Percentiles rank a stretch among this genome's conserved stretches.
Conservation (phyloP, 2,113 vertebrate genomes). For the Catharus minimus region DNA sequence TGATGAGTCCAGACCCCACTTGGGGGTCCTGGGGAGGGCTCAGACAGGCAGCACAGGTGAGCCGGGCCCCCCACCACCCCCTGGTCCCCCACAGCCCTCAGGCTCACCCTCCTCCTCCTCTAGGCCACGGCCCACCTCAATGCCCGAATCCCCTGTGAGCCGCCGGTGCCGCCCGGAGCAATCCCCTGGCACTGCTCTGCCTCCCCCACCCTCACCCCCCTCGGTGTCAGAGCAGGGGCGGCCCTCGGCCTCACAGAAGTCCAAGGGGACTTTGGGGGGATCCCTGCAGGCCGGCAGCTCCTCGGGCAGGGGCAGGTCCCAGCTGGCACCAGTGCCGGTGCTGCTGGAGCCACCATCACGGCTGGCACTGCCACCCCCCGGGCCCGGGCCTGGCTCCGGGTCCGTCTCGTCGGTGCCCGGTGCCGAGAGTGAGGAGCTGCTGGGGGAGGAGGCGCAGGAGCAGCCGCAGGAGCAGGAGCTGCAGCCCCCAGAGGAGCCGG, state of each 20-base stretch:
- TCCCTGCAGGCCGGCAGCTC: accelerated
- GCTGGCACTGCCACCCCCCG: not conserved
- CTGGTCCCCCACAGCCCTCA: not conserved
- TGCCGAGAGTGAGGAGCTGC: conserved; percentile 84
- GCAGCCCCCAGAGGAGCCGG: not conserved
- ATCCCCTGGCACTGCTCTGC: accelerated
- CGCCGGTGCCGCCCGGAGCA: conserved; percentile 73
- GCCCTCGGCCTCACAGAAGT: conserved; percentile 51
- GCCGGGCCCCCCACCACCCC: not conserved
- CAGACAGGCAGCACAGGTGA: not conserved
- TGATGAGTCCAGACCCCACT: not conserved
- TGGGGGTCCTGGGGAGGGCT: not conserved
- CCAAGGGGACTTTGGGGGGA: conserved; percentile 36
- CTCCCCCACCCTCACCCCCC: conserved; percentile 33
- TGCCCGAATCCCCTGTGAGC: conserved; percentile 92
- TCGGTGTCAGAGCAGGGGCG: conserved; percentile 60
- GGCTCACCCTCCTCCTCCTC: conserved; percentile 34
- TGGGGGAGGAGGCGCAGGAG: conserved; percentile 80
- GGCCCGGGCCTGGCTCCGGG: conserved; percentile 64
- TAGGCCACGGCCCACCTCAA: conserved; percentile 80
- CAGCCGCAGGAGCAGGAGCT: conserved; percentile 4
- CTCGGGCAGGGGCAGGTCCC: not conserved
- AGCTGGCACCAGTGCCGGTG: not conserved
- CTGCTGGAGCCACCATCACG: not conserved
- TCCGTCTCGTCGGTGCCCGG: conserved; percentile 82